These are phyloP conservation scores for Rhorus exstirpatorius DNA, from an alignment of 2,888 invertebrate genomes.

Conservation along the genomic window DNA sequence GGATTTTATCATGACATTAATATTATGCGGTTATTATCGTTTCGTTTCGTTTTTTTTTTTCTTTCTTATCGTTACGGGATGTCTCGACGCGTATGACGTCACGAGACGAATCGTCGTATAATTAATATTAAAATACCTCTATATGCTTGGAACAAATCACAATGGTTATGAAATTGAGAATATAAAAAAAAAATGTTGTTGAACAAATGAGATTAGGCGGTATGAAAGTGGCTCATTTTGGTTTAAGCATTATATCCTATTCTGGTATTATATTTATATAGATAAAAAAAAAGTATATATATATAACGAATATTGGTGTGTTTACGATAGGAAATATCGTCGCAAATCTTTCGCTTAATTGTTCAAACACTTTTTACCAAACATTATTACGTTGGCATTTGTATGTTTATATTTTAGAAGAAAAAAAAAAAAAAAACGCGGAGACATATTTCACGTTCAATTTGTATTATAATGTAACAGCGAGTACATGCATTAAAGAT, in stretches of 20 bases:
- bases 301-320: conserved; percentile 65
- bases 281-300: conserved; percentile 56
- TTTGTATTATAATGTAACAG: conserved; percentile 82
- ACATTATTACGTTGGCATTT: conserved; percentile 81
- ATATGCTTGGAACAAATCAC: conserved; percentile 59
- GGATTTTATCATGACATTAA: conserved; percentile 74
- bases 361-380: conserved; percentile 75
- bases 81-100: conserved; percentile 10
- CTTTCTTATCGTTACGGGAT: conserved; percentile 8
- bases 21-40: conserved; percentile 76
- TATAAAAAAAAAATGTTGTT: conserved; percentile 79
- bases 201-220: conserved; percentile 73
- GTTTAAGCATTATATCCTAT: conserved; percentile 76
- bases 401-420: conserved; percentile 82
- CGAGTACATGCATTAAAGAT: conserved; percentile 79
- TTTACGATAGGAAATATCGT: conserved; percentile 69
- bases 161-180: conserved; percentile 75
- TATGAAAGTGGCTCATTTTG: conserved; percentile 76
- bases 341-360: conserved; percentile 69
- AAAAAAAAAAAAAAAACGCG: too few relatives aligned
- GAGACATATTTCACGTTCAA: too few relatives aligned
- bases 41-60: too few relatives aligned
- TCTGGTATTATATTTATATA: conserved; percentile 71
- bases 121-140: conserved; percentile 34
- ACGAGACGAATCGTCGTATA: conserved; percentile 44